A percentile compares a stretch with the other conserved stretches of the same genome.
Evolutionary conservation across 2,888 invertebrate species (phyloP).

Genomic region (Leptinotarsa juncta): DNA sequence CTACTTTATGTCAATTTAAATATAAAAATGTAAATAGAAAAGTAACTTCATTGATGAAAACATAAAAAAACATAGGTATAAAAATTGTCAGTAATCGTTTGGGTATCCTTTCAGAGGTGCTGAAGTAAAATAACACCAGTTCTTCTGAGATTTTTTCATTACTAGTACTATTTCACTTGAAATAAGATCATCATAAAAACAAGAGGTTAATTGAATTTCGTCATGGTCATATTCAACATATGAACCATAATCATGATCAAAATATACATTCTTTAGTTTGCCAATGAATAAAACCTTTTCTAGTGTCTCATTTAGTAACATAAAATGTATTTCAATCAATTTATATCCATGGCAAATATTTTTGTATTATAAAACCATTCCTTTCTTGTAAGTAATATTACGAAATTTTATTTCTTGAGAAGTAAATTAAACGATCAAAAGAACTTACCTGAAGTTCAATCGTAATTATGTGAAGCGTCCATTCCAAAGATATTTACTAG

Average conservation of each 20-base stretch:
- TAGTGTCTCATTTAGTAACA: not conserved
- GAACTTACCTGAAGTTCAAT: constrained; percentile 24
- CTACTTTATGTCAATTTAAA: too few relatives aligned
- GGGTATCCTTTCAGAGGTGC: not conserved
- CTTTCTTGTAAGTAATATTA: not conserved
- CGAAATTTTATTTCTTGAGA: not conserved
- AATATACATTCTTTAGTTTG: not conserved
- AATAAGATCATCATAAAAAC: not conserved
- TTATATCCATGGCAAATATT: not conserved
- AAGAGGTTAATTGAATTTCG: not conserved
- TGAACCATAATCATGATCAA: not conserved
- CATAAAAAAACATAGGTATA: not conserved
- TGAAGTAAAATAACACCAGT: not conserved
- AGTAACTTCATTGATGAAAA: too few relatives aligned
- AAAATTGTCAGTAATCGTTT: not conserved
- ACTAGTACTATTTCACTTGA: not conserved
- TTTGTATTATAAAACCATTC: not conserved
- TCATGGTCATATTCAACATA: not conserved
- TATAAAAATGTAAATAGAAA: too few relatives aligned
- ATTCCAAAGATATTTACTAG: constrained; percentile 8
- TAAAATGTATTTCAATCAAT: not conserved
- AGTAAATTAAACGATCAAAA: constrained; percentile 15
- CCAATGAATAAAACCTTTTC: not conserved
- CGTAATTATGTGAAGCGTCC: constrained; percentile 20
- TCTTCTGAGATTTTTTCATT: not conserved